These are phyloP conservation scores for Cephus rjabovi DNA, from an alignment of 2,888 invertebrate species.

Conservation along the genomic window DNA sequence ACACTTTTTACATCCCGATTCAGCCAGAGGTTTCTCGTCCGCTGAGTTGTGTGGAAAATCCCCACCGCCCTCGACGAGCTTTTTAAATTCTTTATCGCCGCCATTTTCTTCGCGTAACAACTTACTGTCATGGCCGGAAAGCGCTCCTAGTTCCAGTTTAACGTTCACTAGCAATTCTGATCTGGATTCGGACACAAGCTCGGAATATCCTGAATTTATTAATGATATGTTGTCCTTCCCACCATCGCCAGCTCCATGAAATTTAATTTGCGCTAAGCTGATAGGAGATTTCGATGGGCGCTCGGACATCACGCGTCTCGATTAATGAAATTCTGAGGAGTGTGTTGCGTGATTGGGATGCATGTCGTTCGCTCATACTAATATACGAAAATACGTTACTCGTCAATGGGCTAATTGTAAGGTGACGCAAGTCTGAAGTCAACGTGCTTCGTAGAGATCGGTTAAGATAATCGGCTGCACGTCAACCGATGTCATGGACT, in stretches of 20 bases:
- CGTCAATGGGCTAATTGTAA: background rate
- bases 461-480: background rate
- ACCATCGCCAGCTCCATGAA: conserved; percentile 62
- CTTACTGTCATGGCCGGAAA: conserved; percentile 61
- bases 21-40: conserved; percentile 52
- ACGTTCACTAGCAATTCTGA: conserved; percentile 65
- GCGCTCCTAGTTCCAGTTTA: conserved; percentile 62
- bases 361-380: background rate
- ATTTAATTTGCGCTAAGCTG: background rate
- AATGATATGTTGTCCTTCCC: conserved; percentile 62
- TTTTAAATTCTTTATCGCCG: conserved; percentile 70
- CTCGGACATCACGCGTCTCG: background rate
- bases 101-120: conserved; percentile 63
- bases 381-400: background rate
- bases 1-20: conserved; percentile 55
- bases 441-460: background rate
- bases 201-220: conserved; percentile 65
- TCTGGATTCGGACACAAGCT: conserved; percentile 62
- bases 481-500: background rate
- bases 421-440: background rate
- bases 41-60: conserved; percentile 64
- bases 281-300: background rate
- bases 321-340: background rate
- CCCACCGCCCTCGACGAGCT: conserved; percentile 70
- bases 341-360: background rate